Evolutionary conservation across 2,888 invertebrate genomes (phyloP).

Genomic region (Nebria brevicollis): DNA sequence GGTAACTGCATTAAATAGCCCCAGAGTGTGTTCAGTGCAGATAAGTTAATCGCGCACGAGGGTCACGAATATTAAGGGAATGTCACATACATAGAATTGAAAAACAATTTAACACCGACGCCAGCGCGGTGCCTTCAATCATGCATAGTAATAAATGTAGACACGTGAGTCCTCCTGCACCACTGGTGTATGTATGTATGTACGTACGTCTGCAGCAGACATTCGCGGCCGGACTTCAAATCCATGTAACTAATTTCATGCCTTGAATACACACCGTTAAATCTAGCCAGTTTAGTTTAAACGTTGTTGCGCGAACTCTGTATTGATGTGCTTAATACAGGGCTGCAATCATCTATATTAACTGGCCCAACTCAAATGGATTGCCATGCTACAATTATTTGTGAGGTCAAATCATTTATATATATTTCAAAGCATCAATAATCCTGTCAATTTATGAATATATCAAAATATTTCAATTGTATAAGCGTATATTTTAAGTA

Average conservation of each 20-base stretch:
- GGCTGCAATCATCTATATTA: not conserved
- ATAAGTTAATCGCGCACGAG: slow-evolving; percentile 2
- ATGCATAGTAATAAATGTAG: not conserved
- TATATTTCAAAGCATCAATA: too few relatives aligned
- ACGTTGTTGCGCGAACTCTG: not conserved
- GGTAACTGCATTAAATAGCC: not conserved
- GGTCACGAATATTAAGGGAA: slow-evolving; percentile 4
- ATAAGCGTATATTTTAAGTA: not conserved
- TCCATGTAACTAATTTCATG: slow-evolving; percentile 47
- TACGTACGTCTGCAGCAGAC: slow-evolving; percentile 37
- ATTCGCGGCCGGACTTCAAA: slow-evolving; percentile 42
- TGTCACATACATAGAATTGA: not conserved
- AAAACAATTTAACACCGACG: too few relatives aligned
- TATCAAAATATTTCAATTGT: not conserved
- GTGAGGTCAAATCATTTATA: too few relatives aligned
- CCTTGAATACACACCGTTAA: slow-evolving; percentile 47
- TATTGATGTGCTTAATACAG: too few relatives aligned
- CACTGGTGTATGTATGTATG: not conserved
- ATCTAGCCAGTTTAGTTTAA: slow-evolving; percentile 26
- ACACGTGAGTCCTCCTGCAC: not conserved
- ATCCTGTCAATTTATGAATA: too few relatives aligned
- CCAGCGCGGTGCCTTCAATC: too few relatives aligned
- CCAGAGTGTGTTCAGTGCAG: slow-evolving; percentile 12
- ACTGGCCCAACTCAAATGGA: not conserved
- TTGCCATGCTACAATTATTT: too few relatives aligned